phyloP scores from a whole-genome alignment of 2,797 vertebrate species.

The Peromyscus melanophrys region DNA sequence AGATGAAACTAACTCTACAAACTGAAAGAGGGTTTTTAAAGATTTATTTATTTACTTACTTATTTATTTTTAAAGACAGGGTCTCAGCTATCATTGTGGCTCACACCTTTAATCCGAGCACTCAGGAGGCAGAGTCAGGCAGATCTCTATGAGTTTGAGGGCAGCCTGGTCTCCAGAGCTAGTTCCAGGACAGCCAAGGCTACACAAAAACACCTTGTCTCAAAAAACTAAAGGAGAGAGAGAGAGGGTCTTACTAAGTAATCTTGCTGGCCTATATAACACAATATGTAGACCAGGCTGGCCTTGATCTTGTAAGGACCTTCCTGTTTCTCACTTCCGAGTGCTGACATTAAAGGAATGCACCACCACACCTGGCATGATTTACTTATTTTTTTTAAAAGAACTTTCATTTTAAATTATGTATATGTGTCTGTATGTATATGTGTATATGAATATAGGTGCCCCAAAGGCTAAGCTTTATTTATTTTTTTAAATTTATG shows the following conservation, averaged over 20 bases:
- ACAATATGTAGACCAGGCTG: not conserved
- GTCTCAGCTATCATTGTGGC: not conserved
- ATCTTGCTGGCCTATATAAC: not conserved
- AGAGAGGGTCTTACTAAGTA: not conserved
- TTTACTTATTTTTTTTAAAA: not conserved
- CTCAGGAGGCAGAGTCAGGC: not conserved
- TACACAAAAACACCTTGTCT: not conserved
- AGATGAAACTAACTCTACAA: conserved; percentile 17
- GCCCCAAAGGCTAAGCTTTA: not conserved
- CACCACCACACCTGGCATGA: not conserved
- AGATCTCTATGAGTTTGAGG: not conserved
- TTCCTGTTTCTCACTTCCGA: not conserved
- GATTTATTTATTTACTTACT: too few relatives aligned
- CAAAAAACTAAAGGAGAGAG: not conserved
- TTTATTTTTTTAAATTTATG: not conserved
- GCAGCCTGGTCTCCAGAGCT: not conserved
- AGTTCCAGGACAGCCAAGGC: not conserved
- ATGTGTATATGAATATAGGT: not conserved
- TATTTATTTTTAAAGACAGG: not conserved
- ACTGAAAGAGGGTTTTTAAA: not conserved
- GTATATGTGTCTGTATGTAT: not conserved
- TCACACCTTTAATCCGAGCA: not conserved
- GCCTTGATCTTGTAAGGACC: not conserved
- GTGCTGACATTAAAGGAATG: not conserved
- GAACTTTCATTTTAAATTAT: not conserved